Conservation (phyloP, 2,113 vertebrate species). For the Coregonus clupeaformis region DNA sequence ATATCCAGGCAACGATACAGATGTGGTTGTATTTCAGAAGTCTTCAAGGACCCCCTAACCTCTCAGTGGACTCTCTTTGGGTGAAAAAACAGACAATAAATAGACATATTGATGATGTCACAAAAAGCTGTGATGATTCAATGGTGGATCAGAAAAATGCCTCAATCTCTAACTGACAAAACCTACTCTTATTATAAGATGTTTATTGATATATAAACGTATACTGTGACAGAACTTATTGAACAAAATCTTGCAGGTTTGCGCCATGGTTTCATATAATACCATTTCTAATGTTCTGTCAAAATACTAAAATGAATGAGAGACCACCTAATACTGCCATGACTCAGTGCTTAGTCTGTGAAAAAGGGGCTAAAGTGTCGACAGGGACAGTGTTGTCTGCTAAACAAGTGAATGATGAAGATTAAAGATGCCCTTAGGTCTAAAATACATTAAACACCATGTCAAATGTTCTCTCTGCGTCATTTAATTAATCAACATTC, state of each 20-base stretch:
- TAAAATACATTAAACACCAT: constrained; percentile 2
- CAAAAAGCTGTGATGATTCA: too few relatives aligned
- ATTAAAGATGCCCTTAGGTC: constrained; percentile 45
- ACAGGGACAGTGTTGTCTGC: constrained; percentile 34
- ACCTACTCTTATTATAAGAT: too few relatives aligned
- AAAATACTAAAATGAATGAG: background rate
- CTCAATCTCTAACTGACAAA: too few relatives aligned
- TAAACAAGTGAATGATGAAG: constrained; percentile 57
- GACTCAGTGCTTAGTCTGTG: constrained; percentile 13
- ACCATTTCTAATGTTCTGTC: background rate
- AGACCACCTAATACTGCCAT: background rate
- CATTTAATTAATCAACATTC: background rate
- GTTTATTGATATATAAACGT: too few relatives aligned
- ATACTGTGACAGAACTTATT: too few relatives aligned
- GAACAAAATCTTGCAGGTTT: too few relatives aligned
- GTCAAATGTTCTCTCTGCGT: background rate
- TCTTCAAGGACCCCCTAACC: too few relatives aligned
- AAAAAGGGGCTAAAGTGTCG: constrained; percentile 21
- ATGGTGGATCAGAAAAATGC: too few relatives aligned
- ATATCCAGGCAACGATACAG: background rate
- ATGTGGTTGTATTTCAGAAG: background rate
- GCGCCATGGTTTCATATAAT: background rate
- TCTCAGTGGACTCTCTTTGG: too few relatives aligned
- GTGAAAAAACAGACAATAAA: too few relatives aligned
- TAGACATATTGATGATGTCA: too few relatives aligned